Percentiles rank a stretch among this genome's conserved stretches.
These are phyloP conservation scores for Hylia prasina DNA, from an alignment of 2,113 vertebrate genomes.

Conservation along the genomic window DNA sequence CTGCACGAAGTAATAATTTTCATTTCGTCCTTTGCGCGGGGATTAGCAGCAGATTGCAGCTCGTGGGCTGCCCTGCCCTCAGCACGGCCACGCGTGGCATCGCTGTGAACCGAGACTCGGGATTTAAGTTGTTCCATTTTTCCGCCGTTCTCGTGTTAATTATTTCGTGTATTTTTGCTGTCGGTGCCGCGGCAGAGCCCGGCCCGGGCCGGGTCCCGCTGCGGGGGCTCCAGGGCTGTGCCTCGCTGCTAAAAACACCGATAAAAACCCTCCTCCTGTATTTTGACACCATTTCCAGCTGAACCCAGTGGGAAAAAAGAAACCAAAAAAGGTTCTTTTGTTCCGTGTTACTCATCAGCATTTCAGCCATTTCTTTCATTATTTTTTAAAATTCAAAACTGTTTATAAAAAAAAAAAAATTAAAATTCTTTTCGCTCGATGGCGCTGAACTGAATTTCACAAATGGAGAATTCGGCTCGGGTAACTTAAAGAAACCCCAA, in stretches of 20 bases:
- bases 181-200: background rate
- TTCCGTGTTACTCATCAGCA: background rate
- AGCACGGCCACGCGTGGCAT: background rate
- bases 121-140: background rate
- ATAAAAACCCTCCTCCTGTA: background rate
- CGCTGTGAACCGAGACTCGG: rapidly evolving
- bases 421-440: background rate
- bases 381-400: background rate
- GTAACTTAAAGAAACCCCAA: rapidly evolving
- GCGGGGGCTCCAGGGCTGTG: background rate
- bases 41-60: background rate
- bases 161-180: background rate
- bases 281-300: background rate
- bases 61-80: background rate
- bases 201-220: background rate
- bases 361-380: background rate
- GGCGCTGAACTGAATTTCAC: background rate
- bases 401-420: too few relatives aligned
- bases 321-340: background rate
- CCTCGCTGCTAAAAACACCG: background rate
- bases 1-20: background rate
- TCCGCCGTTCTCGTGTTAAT: background rate
- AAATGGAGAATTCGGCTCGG: background rate
- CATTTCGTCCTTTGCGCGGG: background rate
- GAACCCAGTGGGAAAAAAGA: background rate